phyloP scores from a whole-genome alignment of 2,113 vertebrate genomes.

The Oenanthe melanoleuca region DNA sequence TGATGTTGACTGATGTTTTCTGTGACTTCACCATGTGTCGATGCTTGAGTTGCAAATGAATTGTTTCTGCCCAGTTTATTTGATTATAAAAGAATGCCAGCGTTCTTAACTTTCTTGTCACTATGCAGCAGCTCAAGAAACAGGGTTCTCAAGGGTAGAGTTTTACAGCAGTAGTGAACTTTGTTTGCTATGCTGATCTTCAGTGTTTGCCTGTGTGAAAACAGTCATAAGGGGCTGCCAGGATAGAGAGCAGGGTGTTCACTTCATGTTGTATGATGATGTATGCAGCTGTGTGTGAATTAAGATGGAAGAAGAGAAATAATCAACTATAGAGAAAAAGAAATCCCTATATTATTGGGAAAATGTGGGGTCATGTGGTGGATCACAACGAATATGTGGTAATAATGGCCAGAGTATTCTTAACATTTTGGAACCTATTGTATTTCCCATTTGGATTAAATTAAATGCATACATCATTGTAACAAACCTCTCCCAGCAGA shows the following conservation, averaged over 20 bases:
- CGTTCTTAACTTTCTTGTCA: background rate
- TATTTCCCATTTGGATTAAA: constrained; percentile 70
- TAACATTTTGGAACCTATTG: constrained; percentile 59
- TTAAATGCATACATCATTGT: constrained; percentile 77
- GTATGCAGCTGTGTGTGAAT: background rate
- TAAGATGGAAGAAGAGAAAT: constrained; percentile 4
- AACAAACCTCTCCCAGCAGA: constrained; percentile 71
- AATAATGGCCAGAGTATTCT: constrained; percentile 32
- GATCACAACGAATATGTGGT: constrained; percentile 49
- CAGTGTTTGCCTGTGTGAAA: background rate
- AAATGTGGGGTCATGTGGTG: background rate
- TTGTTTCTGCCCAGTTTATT: background rate
- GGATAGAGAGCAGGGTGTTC: background rate
- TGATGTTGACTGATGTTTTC: background rate
- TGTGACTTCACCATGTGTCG: background rate
- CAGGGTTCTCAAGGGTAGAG: background rate
- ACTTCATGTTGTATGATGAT: background rate
- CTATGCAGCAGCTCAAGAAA: background rate
- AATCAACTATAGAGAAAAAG: constrained; percentile 40
- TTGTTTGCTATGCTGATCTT: background rate
- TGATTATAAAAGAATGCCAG: background rate
- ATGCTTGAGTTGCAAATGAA: background rate
- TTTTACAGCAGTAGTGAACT: background rate
- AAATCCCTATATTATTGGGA: background rate
- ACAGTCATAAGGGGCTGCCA: background rate